phyloP scores from a whole-genome alignment of 2,888 invertebrate genomes.

The Sphaerolaimus hirsutus region DNA sequence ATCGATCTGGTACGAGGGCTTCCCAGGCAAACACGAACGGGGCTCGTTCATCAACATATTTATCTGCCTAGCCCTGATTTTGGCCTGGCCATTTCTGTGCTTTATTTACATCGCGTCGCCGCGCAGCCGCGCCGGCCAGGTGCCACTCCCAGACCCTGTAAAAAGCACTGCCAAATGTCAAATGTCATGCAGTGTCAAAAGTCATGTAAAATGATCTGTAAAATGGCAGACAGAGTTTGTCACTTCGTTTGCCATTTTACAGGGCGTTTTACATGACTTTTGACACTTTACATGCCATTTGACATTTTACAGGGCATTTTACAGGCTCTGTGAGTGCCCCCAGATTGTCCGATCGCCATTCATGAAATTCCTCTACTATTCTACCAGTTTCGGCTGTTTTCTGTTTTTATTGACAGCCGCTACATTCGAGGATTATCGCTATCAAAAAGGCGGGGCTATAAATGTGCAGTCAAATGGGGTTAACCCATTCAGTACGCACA shows the following conservation, averaged over 20 bases:
- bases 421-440: slow-evolving; percentile 19
- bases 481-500: too few relatives aligned
- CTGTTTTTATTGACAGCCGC: slow-evolving; percentile 32
- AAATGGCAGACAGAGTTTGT: too few relatives aligned
- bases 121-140: slow-evolving; percentile 1
- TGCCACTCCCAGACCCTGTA: too few relatives aligned
- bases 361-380: slow-evolving; percentile 37
- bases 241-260: too few relatives aligned
- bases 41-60: slow-evolving; percentile 29
- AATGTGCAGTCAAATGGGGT: too few relatives aligned
- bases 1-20: slow-evolving; percentile 35
- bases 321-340: too few relatives aligned
- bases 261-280: too few relatives aligned
- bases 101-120: slow-evolving; percentile 24
- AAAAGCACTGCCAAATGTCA: too few relatives aligned
- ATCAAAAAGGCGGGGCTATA: slow-evolving; percentile 13
- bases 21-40: slow-evolving; percentile 32
- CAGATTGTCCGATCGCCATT: slow-evolving; percentile 34
- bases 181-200: too few relatives aligned
- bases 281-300: too few relatives aligned
- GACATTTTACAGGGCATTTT: too few relatives aligned
- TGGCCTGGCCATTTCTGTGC: slow-evolving; percentile 31
- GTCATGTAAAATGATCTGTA: too few relatives aligned
- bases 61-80: slow-evolving; percentile 30
- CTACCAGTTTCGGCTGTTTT: slow-evolving; percentile 35